These are phyloP conservation scores for Lymantria monacha DNA, from an alignment of 2,888 invertebrate species.

Conservation along the genomic window DNA sequence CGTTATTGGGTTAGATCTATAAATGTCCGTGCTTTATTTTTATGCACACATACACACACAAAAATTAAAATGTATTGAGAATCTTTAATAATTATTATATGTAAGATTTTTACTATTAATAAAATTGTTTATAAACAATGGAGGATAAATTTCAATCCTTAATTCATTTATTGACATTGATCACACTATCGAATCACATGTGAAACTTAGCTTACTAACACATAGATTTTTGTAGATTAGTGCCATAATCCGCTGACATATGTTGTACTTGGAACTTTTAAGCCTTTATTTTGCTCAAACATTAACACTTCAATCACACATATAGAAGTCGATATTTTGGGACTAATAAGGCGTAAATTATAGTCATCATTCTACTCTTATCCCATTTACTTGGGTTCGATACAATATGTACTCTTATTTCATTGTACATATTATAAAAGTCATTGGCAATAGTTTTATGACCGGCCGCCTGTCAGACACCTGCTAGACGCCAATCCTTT, in stretches of 20 bases:
- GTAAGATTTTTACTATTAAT: too few relatives aligned
- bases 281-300: slow-evolving; percentile 58
- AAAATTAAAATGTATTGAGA: neutral
- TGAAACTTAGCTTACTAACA: slow-evolving; percentile 31
- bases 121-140: too few relatives aligned
- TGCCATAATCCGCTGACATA: slow-evolving; percentile 59
- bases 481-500: too few relatives aligned
- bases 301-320: slow-evolving; percentile 31
- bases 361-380: too few relatives aligned
- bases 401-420: too few relatives aligned
- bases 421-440: too few relatives aligned
- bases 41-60: neutral
- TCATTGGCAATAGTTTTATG: too few relatives aligned
- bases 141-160: too few relatives aligned
- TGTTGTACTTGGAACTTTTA: slow-evolving; percentile 39
- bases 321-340: slow-evolving; percentile 12
- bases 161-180: too few relatives aligned
- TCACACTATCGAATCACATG: neutral
- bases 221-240: slow-evolving; percentile 47
- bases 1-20: neutral
- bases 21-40: neutral
- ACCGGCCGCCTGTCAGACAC: too few relatives aligned
- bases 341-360: neutral
- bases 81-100: too few relatives aligned
- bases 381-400: too few relatives aligned